Evolutionary conservation across 2,888 invertebrate species (phyloP).

Genomic region (Cotesia congregata): DNA sequence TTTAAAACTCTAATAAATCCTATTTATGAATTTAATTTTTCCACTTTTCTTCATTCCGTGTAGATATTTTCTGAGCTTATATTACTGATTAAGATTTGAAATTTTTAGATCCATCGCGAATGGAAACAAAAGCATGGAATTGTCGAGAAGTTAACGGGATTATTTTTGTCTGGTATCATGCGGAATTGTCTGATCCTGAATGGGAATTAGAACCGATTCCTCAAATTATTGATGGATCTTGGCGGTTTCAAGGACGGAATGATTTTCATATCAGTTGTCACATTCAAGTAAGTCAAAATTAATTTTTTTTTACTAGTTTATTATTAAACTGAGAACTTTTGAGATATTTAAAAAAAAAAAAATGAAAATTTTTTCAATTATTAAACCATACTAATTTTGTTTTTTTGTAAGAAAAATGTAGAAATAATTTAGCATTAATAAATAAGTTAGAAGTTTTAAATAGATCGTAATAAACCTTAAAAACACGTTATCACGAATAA

Average conservation of each 20-base stretch:
- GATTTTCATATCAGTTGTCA: neutral
- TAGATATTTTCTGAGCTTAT: neutral
- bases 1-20: too few species aligned
- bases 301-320: neutral
- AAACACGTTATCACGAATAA: too few species aligned
- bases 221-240: slow-evolving; percentile 73
- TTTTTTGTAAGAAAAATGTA: too few species aligned
- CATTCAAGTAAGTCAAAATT: neutral
- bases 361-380: neutral
- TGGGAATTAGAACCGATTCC: slow-evolving; percentile 78
- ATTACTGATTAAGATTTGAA: neutral
- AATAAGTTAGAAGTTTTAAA: too few species aligned
- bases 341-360: neutral
- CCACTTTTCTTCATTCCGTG: neutral
- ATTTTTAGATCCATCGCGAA: slow-evolving; percentile 77
- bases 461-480: too few species aligned
- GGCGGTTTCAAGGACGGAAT: slow-evolving; percentile 77
- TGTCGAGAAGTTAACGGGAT: slow-evolving; percentile 79
- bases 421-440: too few species aligned
- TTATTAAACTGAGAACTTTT: neutral
- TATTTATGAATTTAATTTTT: too few species aligned
- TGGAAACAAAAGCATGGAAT: slow-evolving; percentile 80
- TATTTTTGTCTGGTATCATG: slow-evolving; percentile 89
- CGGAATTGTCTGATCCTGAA: slow-evolving; percentile 77
- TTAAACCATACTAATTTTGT: neutral